phyloP scores from a whole-genome alignment of 2,113 vertebrate genomes.

The Ctenomys sociabilis region DNA sequence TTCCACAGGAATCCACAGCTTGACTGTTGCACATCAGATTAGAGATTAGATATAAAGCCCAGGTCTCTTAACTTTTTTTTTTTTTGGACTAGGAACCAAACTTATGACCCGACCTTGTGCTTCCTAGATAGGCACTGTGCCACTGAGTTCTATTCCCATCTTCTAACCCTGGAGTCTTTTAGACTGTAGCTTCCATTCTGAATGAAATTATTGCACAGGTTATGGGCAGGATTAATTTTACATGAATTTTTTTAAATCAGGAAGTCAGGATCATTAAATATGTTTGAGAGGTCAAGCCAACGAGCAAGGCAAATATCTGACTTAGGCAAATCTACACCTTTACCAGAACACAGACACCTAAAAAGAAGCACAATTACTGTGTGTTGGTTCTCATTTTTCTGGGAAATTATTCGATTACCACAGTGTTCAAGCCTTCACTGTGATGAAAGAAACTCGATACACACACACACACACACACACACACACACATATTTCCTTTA shows the following conservation, averaged over 20 bases:
- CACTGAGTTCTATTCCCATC: too few species aligned
- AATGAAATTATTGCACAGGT: not conserved
- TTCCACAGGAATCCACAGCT: not conserved
- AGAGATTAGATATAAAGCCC: not conserved
- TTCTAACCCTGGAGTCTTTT: not conserved
- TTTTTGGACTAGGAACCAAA: too few species aligned
- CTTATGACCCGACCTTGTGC: too few species aligned
- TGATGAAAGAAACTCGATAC: not conserved
- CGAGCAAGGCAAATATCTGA: not conserved
- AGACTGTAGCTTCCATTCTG: not conserved
- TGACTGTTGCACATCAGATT: not conserved
- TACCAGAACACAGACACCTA: not conserved
- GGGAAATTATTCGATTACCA: not conserved
- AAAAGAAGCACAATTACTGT: not conserved
- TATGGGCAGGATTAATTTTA: not conserved
- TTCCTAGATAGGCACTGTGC: too few species aligned
- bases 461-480: not conserved
- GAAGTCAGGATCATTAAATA: not conserved
- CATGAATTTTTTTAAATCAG: not conserved
- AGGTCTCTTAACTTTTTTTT: not conserved
- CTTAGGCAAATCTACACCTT: not conserved
- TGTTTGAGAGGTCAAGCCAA: not conserved
- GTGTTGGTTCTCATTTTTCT: not conserved
- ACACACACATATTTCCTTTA: not conserved
- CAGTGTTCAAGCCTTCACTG: not conserved